Evolutionary conservation across 1,140 invertebrate genomes (phyloP), one percentile per base, ranked within the genome.

Genomic region (Sarcophaga bullata): DNA sequence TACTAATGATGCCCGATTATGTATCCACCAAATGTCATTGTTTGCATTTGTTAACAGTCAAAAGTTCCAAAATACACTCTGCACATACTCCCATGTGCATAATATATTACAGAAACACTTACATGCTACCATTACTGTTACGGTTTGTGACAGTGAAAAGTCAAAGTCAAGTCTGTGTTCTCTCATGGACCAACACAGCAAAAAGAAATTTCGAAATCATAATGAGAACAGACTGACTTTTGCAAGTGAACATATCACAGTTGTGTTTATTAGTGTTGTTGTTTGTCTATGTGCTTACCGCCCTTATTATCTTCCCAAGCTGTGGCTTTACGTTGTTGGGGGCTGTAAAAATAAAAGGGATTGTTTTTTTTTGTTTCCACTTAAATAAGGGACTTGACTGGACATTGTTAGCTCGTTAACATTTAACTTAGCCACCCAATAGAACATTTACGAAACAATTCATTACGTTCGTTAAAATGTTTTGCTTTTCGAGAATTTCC

Each of bases 11-110:
- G n/a, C 50, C 49, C 75, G 50, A 78, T 78, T 50, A 78, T 78
- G 75, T 78, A 19, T n/a, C 75, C 75, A 50, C 75, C 50, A 78
- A 78, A 48, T 78, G 75, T 48, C 75, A 50, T 49, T 78, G 75
- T 78, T 78, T 50, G 75, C 75, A 78, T 78, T 78, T 78, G 75
- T 78, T 78, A 78, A 52, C 75, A 9, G n/a, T n/a, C 48, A n/a
- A 78, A 52, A 78, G 75, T 78, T 78, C 49, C 49, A 78, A 49
- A 68, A 68, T 68, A 68, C 62, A 62, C 8, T 62, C n/a, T 37
- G 17, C 58, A 62, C 58, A 62, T 17, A 68, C 17, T 7, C n/a
- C 7, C 54, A 58, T 58, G n/a, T n/a, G 10, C 25, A 37, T 37
- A 37, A 37, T 58, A 58, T 15, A 58, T 58, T 58, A 58, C 25